Conservation (phyloP, 1,140 invertebrate genomes). For the Drosophila quadrilineata region DNA sequence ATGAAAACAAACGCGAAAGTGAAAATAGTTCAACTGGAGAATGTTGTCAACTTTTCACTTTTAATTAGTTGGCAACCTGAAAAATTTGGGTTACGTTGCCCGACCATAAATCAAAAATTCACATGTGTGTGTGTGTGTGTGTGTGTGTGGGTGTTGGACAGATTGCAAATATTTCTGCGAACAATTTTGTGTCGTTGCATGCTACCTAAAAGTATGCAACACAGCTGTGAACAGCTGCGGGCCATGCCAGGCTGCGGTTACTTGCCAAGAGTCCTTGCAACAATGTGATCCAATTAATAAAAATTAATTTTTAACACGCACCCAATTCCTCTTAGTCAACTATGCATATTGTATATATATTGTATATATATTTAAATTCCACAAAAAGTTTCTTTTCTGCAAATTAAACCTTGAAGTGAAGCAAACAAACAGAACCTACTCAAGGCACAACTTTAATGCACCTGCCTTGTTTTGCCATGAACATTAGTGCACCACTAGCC, state of each 20-base stretch:
- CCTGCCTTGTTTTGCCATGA: constrained; percentile 21
- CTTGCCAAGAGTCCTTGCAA: constrained; percentile 7
- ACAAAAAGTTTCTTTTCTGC: too few species aligned
- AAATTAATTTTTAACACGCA: constrained; percentile 30
- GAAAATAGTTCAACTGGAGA: constrained; percentile 55
- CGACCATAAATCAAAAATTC: constrained; percentile 67
- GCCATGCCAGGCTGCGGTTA: too few species aligned
- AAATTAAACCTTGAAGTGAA: constrained; percentile 29
- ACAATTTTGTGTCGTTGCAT: constrained; percentile 35
- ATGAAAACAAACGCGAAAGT: not conserved
- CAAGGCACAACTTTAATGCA: constrained; percentile 27
- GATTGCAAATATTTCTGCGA: constrained; percentile 63
- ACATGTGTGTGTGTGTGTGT: too few species aligned
- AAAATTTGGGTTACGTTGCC: constrained; percentile 68
- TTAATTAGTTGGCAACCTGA: constrained; percentile 66
- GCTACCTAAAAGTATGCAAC: constrained; percentile 54
- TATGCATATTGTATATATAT: too few species aligned
- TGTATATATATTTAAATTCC: too few species aligned
- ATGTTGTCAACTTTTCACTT: constrained; percentile 78
- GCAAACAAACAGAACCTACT: constrained; percentile 1
- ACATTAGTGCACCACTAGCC: not conserved
- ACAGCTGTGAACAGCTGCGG: constrained; percentile 15
- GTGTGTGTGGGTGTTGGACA: too few species aligned
- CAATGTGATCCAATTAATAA: constrained; percentile 2
- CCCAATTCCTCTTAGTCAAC: constrained; percentile 28